Base-by-base conservation (phyloP, 2,888 invertebrate species). In the Drosophila basisetae region DNA sequence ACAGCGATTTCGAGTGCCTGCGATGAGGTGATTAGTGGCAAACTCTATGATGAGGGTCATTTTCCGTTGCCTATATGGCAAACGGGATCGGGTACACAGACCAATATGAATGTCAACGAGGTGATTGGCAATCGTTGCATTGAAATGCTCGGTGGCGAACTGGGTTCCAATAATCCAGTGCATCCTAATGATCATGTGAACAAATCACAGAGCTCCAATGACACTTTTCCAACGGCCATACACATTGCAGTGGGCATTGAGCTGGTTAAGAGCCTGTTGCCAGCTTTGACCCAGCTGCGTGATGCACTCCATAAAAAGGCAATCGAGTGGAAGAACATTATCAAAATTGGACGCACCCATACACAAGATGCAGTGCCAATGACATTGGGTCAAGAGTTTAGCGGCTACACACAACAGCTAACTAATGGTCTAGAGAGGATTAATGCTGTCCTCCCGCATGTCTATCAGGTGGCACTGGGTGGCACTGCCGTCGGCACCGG, bases 181-280 rank as follows among this genome's bases (percentile, higher is more conserved):
- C 99, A 99, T 93, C 99, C 99, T 0, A 99, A 99, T 93, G 99
- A 99, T 93, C 99, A 99, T 94, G 99, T 99, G 56, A 99, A 99
- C 94, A 99, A 97, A 94, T 97, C 98, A 2, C 97, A 99, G 95
- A 98, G 98, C 92, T 98, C 98, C 59, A 99, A 99, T 93, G 99
- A 99, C 93, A 98, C 99, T 0, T 99, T 98, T 93, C 99, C 99
- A 1, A 97, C 99, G 0, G 99, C 99, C 0, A 99, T 99, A 97
- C 99, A 99, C 93, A 96, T 99, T 78, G 97, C 99, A 0, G 97
- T 98, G 0, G 99, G 97, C 2, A 94, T 97, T 93, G 98, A 99
- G 93, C 94, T 99, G 58, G 94, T 96, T 75, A 95, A 96, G 82
- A 94, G 95, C 0, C 94, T 99, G 1, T 93, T 98, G 89, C 99